Conservation (phyloP, 2,797 vertebrate genomes). For the Rhadinocentrus ornatus region DNA sequence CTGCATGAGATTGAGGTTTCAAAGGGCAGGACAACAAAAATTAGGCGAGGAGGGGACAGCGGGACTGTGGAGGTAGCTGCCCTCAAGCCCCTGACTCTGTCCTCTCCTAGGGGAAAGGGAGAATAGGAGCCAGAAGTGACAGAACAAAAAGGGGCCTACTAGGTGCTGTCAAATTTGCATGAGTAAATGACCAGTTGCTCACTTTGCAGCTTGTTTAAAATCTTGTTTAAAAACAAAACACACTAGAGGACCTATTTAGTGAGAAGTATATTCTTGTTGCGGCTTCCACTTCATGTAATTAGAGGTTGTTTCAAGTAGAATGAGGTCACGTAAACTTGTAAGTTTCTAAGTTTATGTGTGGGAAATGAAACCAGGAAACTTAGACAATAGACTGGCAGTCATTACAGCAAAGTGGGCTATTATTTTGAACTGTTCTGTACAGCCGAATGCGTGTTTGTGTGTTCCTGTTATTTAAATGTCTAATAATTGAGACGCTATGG, state of each 20-base stretch:
- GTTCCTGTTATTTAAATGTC: slow-evolving; percentile 74
- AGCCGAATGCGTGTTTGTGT: slow-evolving; percentile 62
- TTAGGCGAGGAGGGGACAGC: slow-evolving; percentile 81
- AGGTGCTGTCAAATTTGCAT: slow-evolving; percentile 84
- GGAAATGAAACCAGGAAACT: slow-evolving; percentile 82
- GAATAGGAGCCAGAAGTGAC: slow-evolving; percentile 82
- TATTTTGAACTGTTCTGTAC: slow-evolving; percentile 70
- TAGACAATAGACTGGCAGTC: slow-evolving; percentile 79
- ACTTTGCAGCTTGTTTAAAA: slow-evolving; percentile 68
- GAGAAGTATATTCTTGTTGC: slow-evolving; percentile 74
- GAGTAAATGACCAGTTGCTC: slow-evolving; percentile 85
- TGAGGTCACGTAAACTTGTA: slow-evolving; percentile 77
- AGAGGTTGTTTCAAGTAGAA: slow-evolving; percentile 78
- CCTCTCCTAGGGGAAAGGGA: slow-evolving; percentile 79
- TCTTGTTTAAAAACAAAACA: slow-evolving; percentile 55
- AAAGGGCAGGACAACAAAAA: slow-evolving; percentile 87
- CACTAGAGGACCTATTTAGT: slow-evolving; percentile 50
- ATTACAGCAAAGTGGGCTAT: slow-evolving; percentile 71
- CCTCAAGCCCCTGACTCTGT: slow-evolving; percentile 77
- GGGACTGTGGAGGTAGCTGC: slow-evolving; percentile 87
- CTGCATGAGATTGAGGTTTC: slow-evolving; percentile 86
- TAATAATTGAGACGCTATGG: slow-evolving; percentile 58
- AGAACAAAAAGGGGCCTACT: slow-evolving; percentile 81
- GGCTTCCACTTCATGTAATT: slow-evolving; percentile 81
- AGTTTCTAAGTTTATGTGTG: slow-evolving; percentile 77